Evolutionary conservation across 1,140 invertebrate genomes (phyloP), one percentile per base, ranked within the genome.

Genomic region (Propsilocerus akamusi): DNA sequence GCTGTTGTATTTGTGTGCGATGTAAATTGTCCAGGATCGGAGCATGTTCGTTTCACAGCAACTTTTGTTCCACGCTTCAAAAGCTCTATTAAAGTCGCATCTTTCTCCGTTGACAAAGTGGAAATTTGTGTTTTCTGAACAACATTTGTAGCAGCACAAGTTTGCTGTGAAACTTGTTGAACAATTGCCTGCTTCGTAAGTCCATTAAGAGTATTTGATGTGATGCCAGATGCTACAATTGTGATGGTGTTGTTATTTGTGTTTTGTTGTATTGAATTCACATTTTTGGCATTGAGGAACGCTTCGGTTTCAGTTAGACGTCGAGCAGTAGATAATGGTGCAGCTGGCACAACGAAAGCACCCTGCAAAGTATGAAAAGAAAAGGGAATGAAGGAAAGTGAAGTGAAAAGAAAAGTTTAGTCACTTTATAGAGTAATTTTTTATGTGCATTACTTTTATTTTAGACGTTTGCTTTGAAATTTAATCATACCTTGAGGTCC

Each of bases 21-120:
- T 17, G 63, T 61, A 14, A n/a, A n/a, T 53, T 64, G 60, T 0
- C 62, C 55, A 0, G 60, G 53, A 6, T 58, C 41, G 46, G 56
- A 55, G 47, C 25, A 52, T 57, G 65, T 57, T 26, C 63, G 55
- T 59, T 75, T 78, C n/a, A 78, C 75, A 20, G 74, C 69, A 58
- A 82, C 79, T 66, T 83, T 83, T 11, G 79, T 78, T 10, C 76
- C 76, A 49, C 78, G 71, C 57, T 78, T 79, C 22, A 80, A 60
- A 26, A 80, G 57, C 58, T 75, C 73, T 46, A 75, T 74, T 8
- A 75, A 58, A 1, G 73, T 73, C 1, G 73, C 73, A 47, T 75
- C 73, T 61, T 71, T 71, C 14, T 60, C 57, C 55, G 63, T 63
- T 23, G 56, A 53, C 60, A 62, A 52, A 56, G 57, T 56, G 4